phyloP scores from a whole-genome alignment of 2,888 invertebrate species.

The Archips xylosteana region DNA sequence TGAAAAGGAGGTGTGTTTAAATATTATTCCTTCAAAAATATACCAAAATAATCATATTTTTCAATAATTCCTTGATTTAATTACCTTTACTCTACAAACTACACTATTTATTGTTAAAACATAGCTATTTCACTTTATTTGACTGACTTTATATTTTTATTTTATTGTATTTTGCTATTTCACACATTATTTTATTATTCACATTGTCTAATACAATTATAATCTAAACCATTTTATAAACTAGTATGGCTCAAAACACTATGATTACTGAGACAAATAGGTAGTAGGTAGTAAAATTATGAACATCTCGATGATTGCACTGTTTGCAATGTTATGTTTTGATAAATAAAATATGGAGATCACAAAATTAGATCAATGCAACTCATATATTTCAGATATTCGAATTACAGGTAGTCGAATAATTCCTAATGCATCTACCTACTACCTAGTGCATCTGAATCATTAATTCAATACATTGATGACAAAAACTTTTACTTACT shows the following conservation, averaged over 20 bases:
- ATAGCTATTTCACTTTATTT: too few species aligned
- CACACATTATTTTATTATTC: neutral
- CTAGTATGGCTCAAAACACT: neutral
- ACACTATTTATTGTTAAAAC: too few species aligned
- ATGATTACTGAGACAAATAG: neutral
- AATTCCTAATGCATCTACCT: neutral
- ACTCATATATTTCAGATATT: neutral
- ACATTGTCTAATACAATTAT: neutral
- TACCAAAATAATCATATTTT: neutral
- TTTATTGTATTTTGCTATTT: too few species aligned
- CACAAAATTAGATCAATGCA: neutral
- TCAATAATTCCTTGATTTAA: too few species aligned
- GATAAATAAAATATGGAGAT: neutral
- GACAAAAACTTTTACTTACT: constrained; percentile 37
- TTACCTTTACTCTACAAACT: too few species aligned
- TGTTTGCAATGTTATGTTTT: neutral
- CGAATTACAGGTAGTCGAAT: neutral
- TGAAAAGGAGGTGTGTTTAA: constrained; percentile 40
- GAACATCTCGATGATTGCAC: neutral
- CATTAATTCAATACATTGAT: constrained; percentile 37
- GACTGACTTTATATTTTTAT: too few species aligned
- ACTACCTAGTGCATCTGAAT: constrained; percentile 16
- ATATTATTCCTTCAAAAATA: neutral
- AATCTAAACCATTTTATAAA: neutral
- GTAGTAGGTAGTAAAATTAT: neutral